Evolutionary conservation across 2,888 invertebrate genomes (phyloP), one percentile per base, ranked within the genome.

Genomic region (Eudemis profundana): DNA sequence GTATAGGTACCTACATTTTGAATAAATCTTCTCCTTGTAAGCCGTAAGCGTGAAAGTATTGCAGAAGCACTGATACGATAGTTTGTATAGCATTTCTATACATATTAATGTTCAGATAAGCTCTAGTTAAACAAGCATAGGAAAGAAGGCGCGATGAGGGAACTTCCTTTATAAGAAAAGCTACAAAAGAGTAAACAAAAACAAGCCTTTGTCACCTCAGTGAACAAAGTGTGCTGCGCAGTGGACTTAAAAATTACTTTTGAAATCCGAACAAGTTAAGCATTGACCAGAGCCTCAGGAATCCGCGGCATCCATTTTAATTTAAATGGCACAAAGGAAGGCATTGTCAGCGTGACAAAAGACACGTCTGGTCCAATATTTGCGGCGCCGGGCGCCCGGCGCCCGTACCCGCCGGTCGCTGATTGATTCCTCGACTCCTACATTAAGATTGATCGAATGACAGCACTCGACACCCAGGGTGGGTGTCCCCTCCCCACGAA

Each of bases 381-480:
- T 40, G 56, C 19, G 46, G 56, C 47, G 40, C 19, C 14, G 15
- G 21, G 40, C n/a, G n/a, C n/a, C 27, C 61, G 29, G 23, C 42
- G 19, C 46, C 51, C 36, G 29, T 27, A n/a, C 29, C 33, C 65
- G 69, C 66, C 71, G 63, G 69, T 67, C 68, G 66, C 74, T 78
- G 82, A 82, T 82, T 79, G 80, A 81, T 82, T 76, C 71, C 70
- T 56, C 49, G 72, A 66, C 70, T 72, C 73, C 70, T 72, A 74
- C 72, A 75, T 70, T 71, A 75, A 75, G 76, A 79, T 80, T 76
- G 77, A 79, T 78, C 72, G 73, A 68, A 69, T 62, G 68, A 33
- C 66, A 62, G 46, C 54, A 63, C 42, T 64, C 53, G 57, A 46
- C 29, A 15, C 27, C 46, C 47, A 21, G n/a, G n/a, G n/a, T n/a